phyloP scores from a whole-genome alignment of 2,797 vertebrate species.

The Spheniscus humboldti region DNA sequence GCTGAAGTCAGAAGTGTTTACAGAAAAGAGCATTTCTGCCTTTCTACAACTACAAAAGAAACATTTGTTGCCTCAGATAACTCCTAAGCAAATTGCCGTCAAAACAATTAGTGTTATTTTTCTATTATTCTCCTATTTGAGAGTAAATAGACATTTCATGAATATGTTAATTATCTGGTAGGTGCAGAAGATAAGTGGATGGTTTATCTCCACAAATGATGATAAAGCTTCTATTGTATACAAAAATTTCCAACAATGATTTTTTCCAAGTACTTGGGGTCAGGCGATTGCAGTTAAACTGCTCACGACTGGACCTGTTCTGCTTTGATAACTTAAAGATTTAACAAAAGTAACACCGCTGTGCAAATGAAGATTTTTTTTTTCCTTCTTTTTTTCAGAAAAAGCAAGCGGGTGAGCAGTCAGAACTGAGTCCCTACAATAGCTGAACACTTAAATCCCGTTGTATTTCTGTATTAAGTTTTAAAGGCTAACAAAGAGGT shows the following conservation, averaged over 20 bases:
- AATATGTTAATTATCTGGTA: constrained; percentile 80
- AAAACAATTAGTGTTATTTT: constrained; percentile 86
- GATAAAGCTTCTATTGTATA: constrained; percentile 64
- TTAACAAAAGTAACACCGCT: not conserved
- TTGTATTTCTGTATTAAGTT: not conserved
- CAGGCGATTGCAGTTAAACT: not conserved
- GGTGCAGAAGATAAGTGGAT: constrained; percentile 72
- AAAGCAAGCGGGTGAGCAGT: not conserved
- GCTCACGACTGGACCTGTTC: not conserved
- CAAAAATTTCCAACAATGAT: constrained; percentile 30
- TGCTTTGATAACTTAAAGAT: not conserved
- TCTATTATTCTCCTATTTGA: constrained; percentile 77
- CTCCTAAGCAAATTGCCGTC: constrained; percentile 76
- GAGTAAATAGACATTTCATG: constrained; percentile 81
- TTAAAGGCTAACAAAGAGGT: not conserved
- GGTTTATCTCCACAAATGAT: constrained; percentile 41
- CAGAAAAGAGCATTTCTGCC: constrained; percentile 27
- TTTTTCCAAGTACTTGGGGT: not conserved
- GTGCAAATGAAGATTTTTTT: not conserved
- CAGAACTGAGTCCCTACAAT: not conserved
- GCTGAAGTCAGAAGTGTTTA: constrained; percentile 61
- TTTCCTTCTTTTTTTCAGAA: not conserved
- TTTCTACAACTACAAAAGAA: constrained; percentile 71
- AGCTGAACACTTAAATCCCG: not conserved
- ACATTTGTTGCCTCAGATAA: constrained; percentile 78